Evolutionary conservation across 1,140 invertebrate genomes (phyloP).

Genomic region (Seison nebaliae): DNA sequence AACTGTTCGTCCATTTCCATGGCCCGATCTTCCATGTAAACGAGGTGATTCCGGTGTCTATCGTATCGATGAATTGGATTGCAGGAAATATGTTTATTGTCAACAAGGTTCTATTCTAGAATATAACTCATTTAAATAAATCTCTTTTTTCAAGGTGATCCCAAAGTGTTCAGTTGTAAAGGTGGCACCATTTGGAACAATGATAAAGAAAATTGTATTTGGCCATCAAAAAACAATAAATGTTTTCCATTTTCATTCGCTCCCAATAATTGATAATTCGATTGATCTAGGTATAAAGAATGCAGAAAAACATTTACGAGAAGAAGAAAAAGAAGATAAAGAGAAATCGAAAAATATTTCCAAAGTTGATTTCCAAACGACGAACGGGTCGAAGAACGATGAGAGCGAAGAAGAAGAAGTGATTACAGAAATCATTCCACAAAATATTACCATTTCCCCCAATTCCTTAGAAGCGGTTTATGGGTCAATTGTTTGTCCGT

Average conservation of each 20-base stretch:
- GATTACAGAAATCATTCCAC: too few species aligned
- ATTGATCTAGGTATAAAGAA: not conserved
- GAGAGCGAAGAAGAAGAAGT: too few species aligned
- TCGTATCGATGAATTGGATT: slow-evolving; percentile 3
- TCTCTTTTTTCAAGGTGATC: not conserved
- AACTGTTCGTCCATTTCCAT: not conserved
- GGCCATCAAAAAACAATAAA: not conserved
- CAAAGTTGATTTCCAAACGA: too few species aligned
- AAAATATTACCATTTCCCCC: too few species aligned
- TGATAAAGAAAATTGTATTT: slow-evolving; percentile 9
- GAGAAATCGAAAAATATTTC: too few species aligned
- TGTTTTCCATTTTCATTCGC: not conserved
- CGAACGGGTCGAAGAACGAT: too few species aligned
- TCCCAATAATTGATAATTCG: not conserved
- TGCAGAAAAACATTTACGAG: too few species aligned
- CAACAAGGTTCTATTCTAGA: not conserved
- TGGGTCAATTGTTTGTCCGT: slow-evolving; percentile 10
- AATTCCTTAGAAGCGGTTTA: slow-evolving; percentile 3
- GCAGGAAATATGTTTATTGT: slow-evolving; percentile 11
- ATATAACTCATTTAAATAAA: not conserved
- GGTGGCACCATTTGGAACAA: slow-evolving; percentile 6
- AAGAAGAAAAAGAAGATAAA: too few species aligned
- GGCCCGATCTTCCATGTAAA: not conserved
- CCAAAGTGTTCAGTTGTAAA: slow-evolving; percentile 8
- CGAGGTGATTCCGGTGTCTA: slow-evolving; percentile 7